Evolutionary conservation across 2,888 invertebrate genomes (phyloP).

Genomic region (Cheilosia pagana): DNA sequence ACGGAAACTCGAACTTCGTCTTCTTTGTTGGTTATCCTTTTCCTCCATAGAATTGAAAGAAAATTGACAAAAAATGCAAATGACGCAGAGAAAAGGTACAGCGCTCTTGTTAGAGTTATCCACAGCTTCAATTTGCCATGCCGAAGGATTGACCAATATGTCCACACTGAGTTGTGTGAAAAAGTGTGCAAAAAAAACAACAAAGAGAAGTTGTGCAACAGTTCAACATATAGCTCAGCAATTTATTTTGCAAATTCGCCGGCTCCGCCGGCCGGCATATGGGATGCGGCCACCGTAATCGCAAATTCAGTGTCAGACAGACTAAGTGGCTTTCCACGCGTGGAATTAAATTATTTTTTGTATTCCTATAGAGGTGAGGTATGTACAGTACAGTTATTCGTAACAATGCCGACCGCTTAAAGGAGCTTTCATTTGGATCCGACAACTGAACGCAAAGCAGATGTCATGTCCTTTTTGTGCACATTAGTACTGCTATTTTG

Average conservation of each 20-base stretch:
- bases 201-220: constrained; percentile 60
- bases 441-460: constrained; percentile 45
- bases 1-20: constrained; percentile 55
- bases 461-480: constrained; percentile 49
- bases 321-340: constrained; percentile 47
- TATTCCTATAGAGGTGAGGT: background rate
- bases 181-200: background rate
- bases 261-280: constrained; percentile 21
- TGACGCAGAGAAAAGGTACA: constrained; percentile 67
- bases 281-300: constrained; percentile 10
- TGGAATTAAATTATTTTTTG: constrained; percentile 60
- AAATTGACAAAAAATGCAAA: constrained; percentile 75
- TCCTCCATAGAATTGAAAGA: constrained; percentile 35
- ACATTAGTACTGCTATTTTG: constrained; percentile 27
- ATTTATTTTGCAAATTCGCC: constrained; percentile 42
- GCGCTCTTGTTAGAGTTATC: constrained; percentile 50
- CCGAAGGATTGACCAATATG: constrained; percentile 68
- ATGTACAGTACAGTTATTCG: background rate
- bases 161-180: constrained; percentile 40
- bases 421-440: constrained; percentile 34
- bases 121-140: constrained; percentile 68
- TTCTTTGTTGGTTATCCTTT: constrained; percentile 10
- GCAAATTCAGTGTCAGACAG: constrained; percentile 36
- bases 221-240: constrained; percentile 47
- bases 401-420: constrained; percentile 36